A percentile compares a stretch with the other conserved stretches of the same genome.
Conservation (phyloP, 2,888 invertebrate genomes). For the Protonemura montana region DNA sequence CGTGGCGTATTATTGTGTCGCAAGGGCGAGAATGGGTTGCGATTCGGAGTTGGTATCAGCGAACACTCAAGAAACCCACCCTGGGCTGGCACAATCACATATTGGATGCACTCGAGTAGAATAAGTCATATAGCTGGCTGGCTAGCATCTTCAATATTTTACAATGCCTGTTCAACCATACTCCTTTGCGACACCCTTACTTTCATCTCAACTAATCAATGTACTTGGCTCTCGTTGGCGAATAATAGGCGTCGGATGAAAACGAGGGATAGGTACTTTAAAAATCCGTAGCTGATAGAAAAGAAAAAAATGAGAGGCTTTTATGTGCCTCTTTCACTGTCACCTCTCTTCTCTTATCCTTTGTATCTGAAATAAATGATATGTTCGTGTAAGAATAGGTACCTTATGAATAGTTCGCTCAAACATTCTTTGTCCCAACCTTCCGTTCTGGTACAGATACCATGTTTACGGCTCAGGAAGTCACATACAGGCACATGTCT, state of each 20-base stretch:
- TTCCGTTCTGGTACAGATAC: neutral
- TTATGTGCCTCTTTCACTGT: neutral
- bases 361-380: neutral
- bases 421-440: neutral
- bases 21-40: neutral
- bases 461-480: neutral
- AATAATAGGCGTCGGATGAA: neutral
- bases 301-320: neutral
- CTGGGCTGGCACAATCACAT: neutral
- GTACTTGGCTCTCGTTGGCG: neutral
- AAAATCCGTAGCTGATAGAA: neutral
- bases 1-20: slow-evolving; percentile 7
- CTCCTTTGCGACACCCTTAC: neutral
- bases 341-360: neutral
- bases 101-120: neutral
- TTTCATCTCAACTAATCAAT: neutral
- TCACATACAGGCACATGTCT: neutral
- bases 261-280: neutral
- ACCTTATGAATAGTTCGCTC: neutral
- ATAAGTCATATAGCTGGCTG: neutral
- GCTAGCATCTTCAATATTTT: slow-evolving; percentile 8
- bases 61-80: neutral
- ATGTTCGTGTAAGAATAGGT: neutral
- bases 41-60: neutral
- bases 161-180: neutral